Evolutionary conservation across 2,888 invertebrate genomes (phyloP), one percentile per base, ranked within the genome.

Genomic region (Metellina segmentata): DNA sequence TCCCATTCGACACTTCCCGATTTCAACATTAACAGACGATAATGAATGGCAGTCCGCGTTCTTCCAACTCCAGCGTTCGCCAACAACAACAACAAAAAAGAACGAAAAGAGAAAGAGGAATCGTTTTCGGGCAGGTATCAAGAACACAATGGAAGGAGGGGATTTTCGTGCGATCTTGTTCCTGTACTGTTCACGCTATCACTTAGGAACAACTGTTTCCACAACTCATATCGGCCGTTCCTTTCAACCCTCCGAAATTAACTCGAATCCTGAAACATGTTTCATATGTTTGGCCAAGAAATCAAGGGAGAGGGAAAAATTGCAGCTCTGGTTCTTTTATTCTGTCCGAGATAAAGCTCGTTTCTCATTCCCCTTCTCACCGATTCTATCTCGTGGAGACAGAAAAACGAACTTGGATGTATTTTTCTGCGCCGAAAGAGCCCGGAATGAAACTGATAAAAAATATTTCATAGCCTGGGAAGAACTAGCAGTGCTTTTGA

Each of bases 211-310:
- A 83, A 85, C 83, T 78, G 79, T 85, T 90, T 83, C 81, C 75
- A 69, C 75, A 86, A 78, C 78, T 75, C 51, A 34, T 75, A 51
- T 53, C 75, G 34, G 34, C 34, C 34, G 34, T 79, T 83, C 70
- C 34, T 49, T 71, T 69, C 61, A 52, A 52, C 71, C 79, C 79
- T 87, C 52, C 79, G 34, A 87, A 20, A 87, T 87, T 79, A 79
- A 71, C 71, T 79, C n/a, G 48, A 79, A 71, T 69, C 74, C 69
- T 34, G 8, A 75, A 74, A 48, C 69, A 61, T 81, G 74, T 74
- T 87, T 53, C 49, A n/a, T 74, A 53, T 88, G 88, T 88, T 88
- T 88, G 88, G 81, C 72, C 48, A 88, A 88, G 88, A 88, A 88
- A 88, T 81, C 88, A 75, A 51, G 53, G 20, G 51, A 72, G 34